A percentile compares a stretch with the other conserved stretches of the same genome.
These are phyloP conservation scores for Callaeas wilsoni DNA, from an alignment of 2,113 vertebrate genomes.

Conservation along the genomic window DNA sequence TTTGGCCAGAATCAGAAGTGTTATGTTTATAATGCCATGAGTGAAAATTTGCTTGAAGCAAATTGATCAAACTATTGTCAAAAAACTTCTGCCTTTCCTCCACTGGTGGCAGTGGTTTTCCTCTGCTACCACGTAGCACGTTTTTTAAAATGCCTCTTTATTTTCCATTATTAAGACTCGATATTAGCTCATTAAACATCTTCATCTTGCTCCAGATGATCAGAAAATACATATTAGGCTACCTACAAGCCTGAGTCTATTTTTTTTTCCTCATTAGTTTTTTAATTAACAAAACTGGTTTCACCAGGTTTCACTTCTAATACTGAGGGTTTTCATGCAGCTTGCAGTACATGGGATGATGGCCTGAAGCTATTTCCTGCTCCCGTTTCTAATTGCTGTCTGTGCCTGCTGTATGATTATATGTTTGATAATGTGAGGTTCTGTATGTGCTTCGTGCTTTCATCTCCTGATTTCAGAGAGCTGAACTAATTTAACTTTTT, in stretches of 20 bases:
- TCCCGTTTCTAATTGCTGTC: neutral
- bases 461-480: neutral
- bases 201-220: neutral
- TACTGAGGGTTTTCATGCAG: neutral
- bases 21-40: neutral
- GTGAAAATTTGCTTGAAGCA: neutral
- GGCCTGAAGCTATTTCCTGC: neutral
- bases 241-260: neutral
- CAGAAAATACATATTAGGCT: neutral
- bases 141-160: neutral
- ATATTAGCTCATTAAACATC: neutral
- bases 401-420: neutral
- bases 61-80: neutral
- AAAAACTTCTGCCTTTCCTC: neutral
- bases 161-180: neutral
- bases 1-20: neutral
- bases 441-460: neutral
- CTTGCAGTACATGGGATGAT: neutral
- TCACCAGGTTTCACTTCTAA: neutral
- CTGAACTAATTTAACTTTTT: slow-evolving; percentile 1
- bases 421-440: neutral
- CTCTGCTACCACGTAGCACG: accelerated
- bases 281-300: slow-evolving; percentile 6
- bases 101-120: neutral
- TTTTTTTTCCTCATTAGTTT: neutral